Evolutionary conservation across 1,140 invertebrate species (phyloP).

Genomic region (Sweltsa coloradensis): DNA sequence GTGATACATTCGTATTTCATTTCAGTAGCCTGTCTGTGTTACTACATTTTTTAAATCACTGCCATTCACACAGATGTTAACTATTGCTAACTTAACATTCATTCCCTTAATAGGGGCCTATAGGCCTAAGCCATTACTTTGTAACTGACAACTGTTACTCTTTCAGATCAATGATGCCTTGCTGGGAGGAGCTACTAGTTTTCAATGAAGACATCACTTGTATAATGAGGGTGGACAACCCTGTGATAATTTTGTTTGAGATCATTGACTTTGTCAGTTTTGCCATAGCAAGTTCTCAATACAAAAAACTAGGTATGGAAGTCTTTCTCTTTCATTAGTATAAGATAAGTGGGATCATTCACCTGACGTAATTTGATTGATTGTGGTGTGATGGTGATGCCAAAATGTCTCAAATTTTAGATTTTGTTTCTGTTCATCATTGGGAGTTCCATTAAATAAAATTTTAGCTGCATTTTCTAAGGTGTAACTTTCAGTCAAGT

Average conservation of each 20-base stretch:
- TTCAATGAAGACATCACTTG: constrained; percentile 44
- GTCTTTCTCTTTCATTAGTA: too few species aligned
- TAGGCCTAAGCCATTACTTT: neutral
- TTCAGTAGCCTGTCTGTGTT: neutral
- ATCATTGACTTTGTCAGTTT: constrained; percentile 36
- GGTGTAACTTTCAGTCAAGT: too few species aligned
- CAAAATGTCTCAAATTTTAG: too few species aligned
- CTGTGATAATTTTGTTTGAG: constrained; percentile 46
- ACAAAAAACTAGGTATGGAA: constrained; percentile 31
- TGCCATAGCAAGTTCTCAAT: constrained; percentile 26
- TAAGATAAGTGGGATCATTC: too few species aligned
- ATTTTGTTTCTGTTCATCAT: too few species aligned
- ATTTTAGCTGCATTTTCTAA: too few species aligned
- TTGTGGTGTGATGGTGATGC: too few species aligned
- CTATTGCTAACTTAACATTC: neutral
- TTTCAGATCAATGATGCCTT: constrained; percentile 31
- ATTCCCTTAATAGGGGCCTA: neutral
- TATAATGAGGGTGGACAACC: constrained; percentile 32
- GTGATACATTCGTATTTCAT: neutral
- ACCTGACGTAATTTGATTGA: too few species aligned
- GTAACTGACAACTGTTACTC: neutral
- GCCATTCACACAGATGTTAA: neutral
- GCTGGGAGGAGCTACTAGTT: constrained; percentile 50
- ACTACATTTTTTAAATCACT: neutral
- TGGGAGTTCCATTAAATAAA: too few species aligned